Conservation (phyloP, 2,888 invertebrate species). For the Gymnocheta viridis region DNA sequence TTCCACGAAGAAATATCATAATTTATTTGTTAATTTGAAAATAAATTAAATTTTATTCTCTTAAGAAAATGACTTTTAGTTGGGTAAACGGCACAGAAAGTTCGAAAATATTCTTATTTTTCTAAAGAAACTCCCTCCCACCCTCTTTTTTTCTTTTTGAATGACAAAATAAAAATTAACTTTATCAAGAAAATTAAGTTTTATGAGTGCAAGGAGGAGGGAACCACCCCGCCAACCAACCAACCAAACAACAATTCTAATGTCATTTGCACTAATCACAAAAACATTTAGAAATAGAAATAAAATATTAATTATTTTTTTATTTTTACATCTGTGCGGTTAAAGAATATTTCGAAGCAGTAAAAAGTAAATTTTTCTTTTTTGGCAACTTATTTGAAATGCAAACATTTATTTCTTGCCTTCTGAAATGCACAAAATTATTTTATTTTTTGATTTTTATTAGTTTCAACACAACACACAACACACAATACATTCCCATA, state of each 20-base stretch:
- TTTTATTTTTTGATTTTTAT: background rate
- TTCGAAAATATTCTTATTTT: background rate
- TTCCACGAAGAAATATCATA: too few species aligned
- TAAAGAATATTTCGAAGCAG: background rate
- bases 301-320: conserved; percentile 5
- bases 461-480: background rate
- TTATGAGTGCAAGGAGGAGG: background rate
- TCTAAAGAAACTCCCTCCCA: conserved; percentile 23
- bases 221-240: too few species aligned
- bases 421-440: background rate
- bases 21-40: background rate
- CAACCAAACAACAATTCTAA: background rate
- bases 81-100: too few species aligned
- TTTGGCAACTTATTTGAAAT: conserved; percentile 24
- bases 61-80: too few species aligned
- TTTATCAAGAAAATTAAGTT: conserved; percentile 7
- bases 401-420: conserved; percentile 31
- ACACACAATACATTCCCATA: background rate
- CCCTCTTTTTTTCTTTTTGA: background rate
- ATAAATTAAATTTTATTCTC: too few species aligned
- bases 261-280: background rate
- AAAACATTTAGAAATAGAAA: background rate
- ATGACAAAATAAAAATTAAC: conserved; percentile 2
- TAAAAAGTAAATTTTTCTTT: background rate
- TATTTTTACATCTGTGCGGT: conserved; percentile 4